Conservation (phyloP, 2,113 vertebrate genomes). For the Natator depressus region DNA sequence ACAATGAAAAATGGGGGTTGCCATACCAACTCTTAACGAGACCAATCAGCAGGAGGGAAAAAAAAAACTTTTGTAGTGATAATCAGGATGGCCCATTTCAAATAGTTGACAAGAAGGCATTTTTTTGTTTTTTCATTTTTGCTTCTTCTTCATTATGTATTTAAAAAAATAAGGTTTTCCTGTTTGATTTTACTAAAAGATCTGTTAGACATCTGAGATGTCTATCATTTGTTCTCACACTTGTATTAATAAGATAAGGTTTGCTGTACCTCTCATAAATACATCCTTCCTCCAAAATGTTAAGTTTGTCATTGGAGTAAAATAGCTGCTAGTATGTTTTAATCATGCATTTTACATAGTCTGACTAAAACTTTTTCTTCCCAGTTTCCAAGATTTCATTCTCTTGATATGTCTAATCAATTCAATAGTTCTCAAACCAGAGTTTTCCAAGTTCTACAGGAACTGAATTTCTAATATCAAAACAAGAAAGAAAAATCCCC, state of each 20-base stretch:
- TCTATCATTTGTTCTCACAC: background rate
- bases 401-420: background rate
- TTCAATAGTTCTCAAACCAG: background rate
- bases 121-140: background rate
- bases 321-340: background rate
- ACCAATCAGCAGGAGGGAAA: too few species aligned
- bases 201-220: too few species aligned
- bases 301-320: background rate
- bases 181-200: too few species aligned
- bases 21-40: too few species aligned
- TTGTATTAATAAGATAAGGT: background rate
- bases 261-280: too few species aligned
- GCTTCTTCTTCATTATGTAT: too few species aligned
- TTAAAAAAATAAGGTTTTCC: too few species aligned
- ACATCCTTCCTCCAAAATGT: background rate
- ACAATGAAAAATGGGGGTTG: too few species aligned
- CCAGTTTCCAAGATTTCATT: background rate
- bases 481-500: background rate
- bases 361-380: background rate
- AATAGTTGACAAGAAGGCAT: too few species aligned
- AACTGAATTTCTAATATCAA: background rate
- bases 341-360: background rate
- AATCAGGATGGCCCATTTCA: too few species aligned
- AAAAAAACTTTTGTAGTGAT: too few species aligned
- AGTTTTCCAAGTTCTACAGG: background rate